Conservation (phyloP, 1,140 invertebrate species). For the Penaeus vannamei region DNA sequence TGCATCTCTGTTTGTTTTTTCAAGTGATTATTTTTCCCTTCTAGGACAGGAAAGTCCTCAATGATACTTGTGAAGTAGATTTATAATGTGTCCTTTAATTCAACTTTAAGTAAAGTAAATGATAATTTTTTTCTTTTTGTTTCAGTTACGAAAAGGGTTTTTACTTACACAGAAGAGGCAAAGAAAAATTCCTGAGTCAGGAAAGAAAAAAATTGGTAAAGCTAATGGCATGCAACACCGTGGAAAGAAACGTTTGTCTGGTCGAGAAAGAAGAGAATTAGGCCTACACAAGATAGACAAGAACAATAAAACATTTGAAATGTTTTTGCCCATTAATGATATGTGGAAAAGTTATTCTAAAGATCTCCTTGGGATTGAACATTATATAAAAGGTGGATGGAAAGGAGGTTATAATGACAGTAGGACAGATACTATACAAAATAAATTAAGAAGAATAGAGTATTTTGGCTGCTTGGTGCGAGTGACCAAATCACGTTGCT, state of each 20-base stretch:
- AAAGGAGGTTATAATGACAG: constrained; percentile 45
- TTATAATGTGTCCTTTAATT: too few relatives aligned
- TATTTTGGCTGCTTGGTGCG: constrained; percentile 63
- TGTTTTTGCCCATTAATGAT: constrained; percentile 62
- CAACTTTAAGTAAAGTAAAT: too few relatives aligned
- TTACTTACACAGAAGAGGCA: too few relatives aligned
- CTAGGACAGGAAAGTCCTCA: too few relatives aligned
- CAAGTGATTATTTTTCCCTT: too few relatives aligned
- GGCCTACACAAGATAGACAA: constrained; percentile 59
- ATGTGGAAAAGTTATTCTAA: constrained; percentile 61
- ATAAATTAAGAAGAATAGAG: constrained; percentile 62
- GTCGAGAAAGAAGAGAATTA: constrained; percentile 50
- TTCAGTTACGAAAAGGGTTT: too few relatives aligned
- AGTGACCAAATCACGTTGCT: constrained; percentile 60
- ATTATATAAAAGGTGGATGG: constrained; percentile 51
- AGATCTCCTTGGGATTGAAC: constrained; percentile 54
- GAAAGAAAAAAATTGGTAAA: too few relatives aligned
- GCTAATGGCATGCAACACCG: too few relatives aligned
- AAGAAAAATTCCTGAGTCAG: too few relatives aligned
- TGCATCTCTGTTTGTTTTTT: too few relatives aligned
- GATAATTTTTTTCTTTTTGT: too few relatives aligned
- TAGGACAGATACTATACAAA: constrained; percentile 54
- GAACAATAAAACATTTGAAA: constrained; percentile 57
- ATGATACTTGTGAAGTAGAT: too few relatives aligned
- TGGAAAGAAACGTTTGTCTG: constrained; percentile 36